Base-by-base conservation (phyloP, 2,888 invertebrate genomes). In the Erebia epiphron region DNA sequence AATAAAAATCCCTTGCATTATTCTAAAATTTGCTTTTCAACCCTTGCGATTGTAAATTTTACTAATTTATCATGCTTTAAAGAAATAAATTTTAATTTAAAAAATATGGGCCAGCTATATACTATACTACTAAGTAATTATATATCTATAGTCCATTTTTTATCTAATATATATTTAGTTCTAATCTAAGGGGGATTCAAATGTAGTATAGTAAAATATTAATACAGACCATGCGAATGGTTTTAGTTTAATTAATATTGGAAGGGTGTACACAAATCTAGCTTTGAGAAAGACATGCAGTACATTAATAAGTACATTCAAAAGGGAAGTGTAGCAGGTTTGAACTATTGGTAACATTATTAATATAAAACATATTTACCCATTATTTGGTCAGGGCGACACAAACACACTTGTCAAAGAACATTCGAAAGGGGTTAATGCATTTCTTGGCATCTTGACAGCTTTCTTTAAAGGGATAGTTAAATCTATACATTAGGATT, bases 361-460 rank as follows among this genome's bases (percentile, higher is more conserved):
- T 86, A 90, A 88, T 86, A 83, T 86, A 89, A 91, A 90, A 87
- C 83, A 93, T 93, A 93, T 90, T 93, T 93, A 93, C 92, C 92
- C 90, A 90, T 86, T 87, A 85, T 83, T 88, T 87, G 82, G 87
- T 91, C 89, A 91, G 91, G 91, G 91, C 87, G 89, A 90, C 90
- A 91, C 90, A 92, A 85, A 90, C 89, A 89, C 89, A 88, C 87
- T 88, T 86, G 86, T 83, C 83, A 86, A 86, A 84, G 83, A 86
- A 87, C 85, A 87, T 86, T 87, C 82, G 86, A 85, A 83, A 80
- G 76, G 82, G 85, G 82, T 82, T 82, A 81, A 83, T 83, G 79
- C 83, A 84, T 86, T 83, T 88, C 90, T 90, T 90, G 90, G 91
- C 92, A 93, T 93, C 93, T 92, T 93, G 93, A 93, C 93, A 93